phyloP scores from a whole-genome alignment of 2,888 invertebrate genomes.

The Euphydryas editha region DNA sequence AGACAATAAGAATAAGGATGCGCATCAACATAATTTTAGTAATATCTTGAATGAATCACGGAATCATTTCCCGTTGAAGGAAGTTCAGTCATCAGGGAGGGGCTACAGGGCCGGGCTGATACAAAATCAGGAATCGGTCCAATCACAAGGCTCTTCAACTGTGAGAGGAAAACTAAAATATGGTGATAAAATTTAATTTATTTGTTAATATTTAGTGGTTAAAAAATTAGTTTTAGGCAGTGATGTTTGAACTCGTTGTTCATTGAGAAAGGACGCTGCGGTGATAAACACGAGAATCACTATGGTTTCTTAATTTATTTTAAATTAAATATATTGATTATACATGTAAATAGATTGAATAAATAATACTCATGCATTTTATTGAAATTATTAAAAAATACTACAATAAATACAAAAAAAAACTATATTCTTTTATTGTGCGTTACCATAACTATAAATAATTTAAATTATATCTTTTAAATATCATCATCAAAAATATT shows the following conservation, averaged over 20 bases:
- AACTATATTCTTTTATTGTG: neutral
- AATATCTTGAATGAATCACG: constrained; percentile 7
- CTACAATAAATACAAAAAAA: constrained; percentile 52
- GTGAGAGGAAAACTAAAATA: constrained; percentile 65
- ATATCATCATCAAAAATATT: too few species aligned
- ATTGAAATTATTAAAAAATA: constrained; percentile 63
- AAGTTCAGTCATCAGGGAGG: constrained; percentile 29
- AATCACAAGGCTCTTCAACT: constrained; percentile 46
- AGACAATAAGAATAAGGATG: constrained; percentile 26
- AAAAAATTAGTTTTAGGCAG: constrained; percentile 42
- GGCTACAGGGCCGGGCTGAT: constrained; percentile 32
- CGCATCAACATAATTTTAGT: constrained; percentile 12
- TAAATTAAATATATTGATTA: constrained; percentile 53
- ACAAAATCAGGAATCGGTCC: constrained; percentile 34
- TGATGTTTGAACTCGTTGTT: constrained; percentile 43
- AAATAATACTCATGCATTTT: constrained; percentile 72
- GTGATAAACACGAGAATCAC: constrained; percentile 29
- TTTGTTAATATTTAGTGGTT: constrained; percentile 51
- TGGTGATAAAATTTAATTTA: constrained; percentile 73
- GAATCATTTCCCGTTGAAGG: constrained; percentile 31
- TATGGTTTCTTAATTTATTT: constrained; percentile 41
- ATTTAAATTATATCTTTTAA: too few species aligned
- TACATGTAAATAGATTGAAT: constrained; percentile 56
- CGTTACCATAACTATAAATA: too few species aligned
- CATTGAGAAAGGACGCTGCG: constrained; percentile 27